These are phyloP conservation scores for Xanthostigma xanthostigma DNA, from an alignment of 2,888 invertebrate species.

Conservation along the genomic window DNA sequence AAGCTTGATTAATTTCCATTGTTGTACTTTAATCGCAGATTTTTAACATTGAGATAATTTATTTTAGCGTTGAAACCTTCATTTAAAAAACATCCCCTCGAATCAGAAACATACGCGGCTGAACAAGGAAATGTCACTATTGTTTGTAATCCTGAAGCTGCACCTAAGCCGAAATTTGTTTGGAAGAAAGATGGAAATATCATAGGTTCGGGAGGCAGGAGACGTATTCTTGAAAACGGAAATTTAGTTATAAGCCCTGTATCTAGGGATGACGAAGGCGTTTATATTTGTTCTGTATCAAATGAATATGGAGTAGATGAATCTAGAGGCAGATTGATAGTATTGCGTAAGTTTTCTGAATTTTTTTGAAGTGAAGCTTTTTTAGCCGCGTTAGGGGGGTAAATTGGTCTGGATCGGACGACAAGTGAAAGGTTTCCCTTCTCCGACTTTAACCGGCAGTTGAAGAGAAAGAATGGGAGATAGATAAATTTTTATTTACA, in stretches of 20 bases:
- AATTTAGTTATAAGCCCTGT: slow-evolving; percentile 75
- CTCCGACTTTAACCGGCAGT: too few species aligned
- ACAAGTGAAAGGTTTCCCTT: too few species aligned
- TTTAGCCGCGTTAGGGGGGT: too few species aligned
- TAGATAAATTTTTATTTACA: too few species aligned
- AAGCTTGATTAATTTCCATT: slow-evolving; percentile 23
- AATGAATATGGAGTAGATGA: slow-evolving; percentile 81
- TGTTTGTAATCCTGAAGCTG: slow-evolving; percentile 84
- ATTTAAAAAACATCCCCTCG: slow-evolving; percentile 77
- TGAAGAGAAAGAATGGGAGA: too few species aligned
- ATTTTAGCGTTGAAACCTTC: slow-evolving; percentile 54
- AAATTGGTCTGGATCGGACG: too few species aligned
- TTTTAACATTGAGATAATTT: slow-evolving; percentile 7
- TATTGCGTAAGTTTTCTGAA: slow-evolving; percentile 44
- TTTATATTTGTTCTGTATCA: slow-evolving; percentile 73
- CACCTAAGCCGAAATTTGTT: slow-evolving; percentile 72
- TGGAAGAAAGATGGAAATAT: slow-evolving; percentile 83
- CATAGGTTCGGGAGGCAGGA: slow-evolving; percentile 62
- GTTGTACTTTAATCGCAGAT: background rate
- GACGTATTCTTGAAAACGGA: slow-evolving; percentile 70
- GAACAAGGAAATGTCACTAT: slow-evolving; percentile 85
- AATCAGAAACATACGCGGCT: slow-evolving; percentile 81
- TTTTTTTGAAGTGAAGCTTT: too few species aligned
- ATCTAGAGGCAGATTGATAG: slow-evolving; percentile 67
- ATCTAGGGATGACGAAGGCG: slow-evolving; percentile 72